These are phyloP conservation scores for Drosophila auraria DNA, from an alignment of 1,140 invertebrate genomes.

Conservation along the genomic window DNA sequence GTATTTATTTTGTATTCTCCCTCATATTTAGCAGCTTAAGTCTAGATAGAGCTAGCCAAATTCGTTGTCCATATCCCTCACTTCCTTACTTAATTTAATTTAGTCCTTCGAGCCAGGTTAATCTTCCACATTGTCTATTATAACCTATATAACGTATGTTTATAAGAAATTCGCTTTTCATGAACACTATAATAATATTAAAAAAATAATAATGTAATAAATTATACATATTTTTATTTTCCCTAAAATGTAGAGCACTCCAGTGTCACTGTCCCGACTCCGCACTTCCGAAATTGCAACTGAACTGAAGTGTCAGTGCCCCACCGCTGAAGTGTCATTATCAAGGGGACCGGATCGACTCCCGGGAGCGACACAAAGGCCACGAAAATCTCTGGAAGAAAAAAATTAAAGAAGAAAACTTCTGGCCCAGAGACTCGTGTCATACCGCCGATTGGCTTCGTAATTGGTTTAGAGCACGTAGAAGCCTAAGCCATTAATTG, in stretches of 20 bases:
- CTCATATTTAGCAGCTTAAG: no score
- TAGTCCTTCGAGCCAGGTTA: no score
- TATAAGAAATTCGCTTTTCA: no score
- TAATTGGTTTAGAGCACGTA: slow-evolving; percentile 75
- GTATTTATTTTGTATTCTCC: no score
- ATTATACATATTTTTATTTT: no score
- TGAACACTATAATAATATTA: no score
- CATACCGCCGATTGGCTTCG: slow-evolving; percentile 38
- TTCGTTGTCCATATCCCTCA: no score
- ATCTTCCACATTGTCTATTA: no score
- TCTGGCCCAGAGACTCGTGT: slow-evolving; percentile 52
- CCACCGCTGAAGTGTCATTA: slow-evolving; percentile 25
- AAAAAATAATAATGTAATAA: no score
- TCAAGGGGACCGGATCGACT: slow-evolving; percentile 20
- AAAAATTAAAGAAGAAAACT: neutral
- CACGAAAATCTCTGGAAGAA: neutral
- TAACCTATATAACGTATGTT: no score
- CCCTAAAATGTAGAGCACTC: neutral
- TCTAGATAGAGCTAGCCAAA: no score
- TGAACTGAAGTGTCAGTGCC: slow-evolving; percentile 6
- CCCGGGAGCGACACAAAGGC: slow-evolving; percentile 14
- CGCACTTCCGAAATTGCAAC: slow-evolving; percentile 3
- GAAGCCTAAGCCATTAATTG: slow-evolving; percentile 53
- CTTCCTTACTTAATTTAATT: no score
- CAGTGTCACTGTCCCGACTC: neutral